Percentiles rank a stretch among this genome's conserved stretches.
Conservation (phyloP, 2,888 invertebrate species). For the Drosophila parthenogenetica region DNA sequence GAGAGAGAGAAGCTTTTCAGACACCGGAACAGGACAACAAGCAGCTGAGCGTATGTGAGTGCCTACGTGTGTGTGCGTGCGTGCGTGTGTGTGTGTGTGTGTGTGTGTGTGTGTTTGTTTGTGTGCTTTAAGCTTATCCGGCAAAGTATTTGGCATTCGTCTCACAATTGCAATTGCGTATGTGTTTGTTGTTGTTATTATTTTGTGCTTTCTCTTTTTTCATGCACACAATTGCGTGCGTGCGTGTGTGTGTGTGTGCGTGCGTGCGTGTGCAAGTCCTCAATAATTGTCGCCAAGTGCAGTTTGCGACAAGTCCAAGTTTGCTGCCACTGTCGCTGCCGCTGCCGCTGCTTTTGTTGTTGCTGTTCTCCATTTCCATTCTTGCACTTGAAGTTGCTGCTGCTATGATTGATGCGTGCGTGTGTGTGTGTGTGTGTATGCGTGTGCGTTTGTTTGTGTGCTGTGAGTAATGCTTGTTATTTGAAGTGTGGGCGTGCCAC, state of each 20-base stretch:
- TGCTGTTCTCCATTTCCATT: slow-evolving; percentile 47
- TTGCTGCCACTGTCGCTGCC: slow-evolving; percentile 27
- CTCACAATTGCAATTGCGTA: slow-evolving; percentile 44
- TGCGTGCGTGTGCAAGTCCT: slow-evolving; percentile 36
- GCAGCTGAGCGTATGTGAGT: slow-evolving; percentile 3
- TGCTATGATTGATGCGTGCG: slow-evolving; percentile 30
- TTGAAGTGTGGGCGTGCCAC: slow-evolving; percentile 55
- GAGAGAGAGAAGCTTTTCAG: slow-evolving; percentile 9
- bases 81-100: slow-evolving; percentile 11
- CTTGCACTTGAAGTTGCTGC: slow-evolving; percentile 36
- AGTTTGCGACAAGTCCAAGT: slow-evolving; percentile 35
- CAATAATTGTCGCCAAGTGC: slow-evolving; percentile 66
- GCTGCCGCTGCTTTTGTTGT: slow-evolving; percentile 11
- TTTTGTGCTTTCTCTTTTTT: slow-evolving; percentile 61
- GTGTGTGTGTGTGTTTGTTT: slow-evolving; percentile 2
- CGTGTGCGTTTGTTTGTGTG: too few species aligned
- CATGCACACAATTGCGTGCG: slow-evolving; percentile 1
- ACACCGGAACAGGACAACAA: slow-evolving; percentile 23
- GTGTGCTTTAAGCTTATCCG: slow-evolving; percentile 44
- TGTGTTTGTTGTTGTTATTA: slow-evolving; percentile 27
- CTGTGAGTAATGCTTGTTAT: slow-evolving; percentile 49
- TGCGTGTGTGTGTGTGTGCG: not conserved
- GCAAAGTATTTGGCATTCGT: slow-evolving; percentile 59
- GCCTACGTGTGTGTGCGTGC: not conserved
- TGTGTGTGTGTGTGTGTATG: slow-evolving; percentile 1